A percentile compares a stretch with the other conserved stretches of the same genome.
Evolutionary conservation across 2,888 invertebrate species (phyloP).

Genomic region (Arctia plantaginis): DNA sequence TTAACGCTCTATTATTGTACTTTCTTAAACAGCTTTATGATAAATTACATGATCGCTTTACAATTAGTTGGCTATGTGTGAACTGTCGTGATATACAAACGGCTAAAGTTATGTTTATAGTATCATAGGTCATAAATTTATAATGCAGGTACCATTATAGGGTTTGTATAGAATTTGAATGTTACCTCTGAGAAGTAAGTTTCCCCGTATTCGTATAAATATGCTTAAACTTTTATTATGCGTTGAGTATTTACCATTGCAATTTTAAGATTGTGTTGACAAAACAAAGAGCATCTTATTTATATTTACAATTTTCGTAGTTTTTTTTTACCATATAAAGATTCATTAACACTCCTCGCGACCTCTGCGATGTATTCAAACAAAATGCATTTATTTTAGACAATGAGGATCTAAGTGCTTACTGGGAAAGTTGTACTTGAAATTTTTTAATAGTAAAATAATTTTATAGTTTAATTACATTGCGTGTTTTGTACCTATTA

Average conservation of each 20-base stretch:
- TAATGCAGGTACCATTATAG: not conserved
- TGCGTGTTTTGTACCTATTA: conserved; percentile 26
- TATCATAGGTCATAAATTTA: conserved; percentile 11
- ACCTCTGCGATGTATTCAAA: conserved; percentile 77
- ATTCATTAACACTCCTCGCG: conserved; percentile 73
- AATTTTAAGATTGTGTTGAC: not conserved
- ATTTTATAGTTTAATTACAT: conserved; percentile 45
- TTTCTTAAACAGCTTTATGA: conserved; percentile 68
- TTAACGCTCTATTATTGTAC: conserved; percentile 74
- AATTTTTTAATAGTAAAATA: conserved; percentile 23
- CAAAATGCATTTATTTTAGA: conserved; percentile 80
- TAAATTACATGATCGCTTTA: conserved; percentile 63
- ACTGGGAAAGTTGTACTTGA: conserved; percentile 66
- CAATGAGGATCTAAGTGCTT: conserved; percentile 79
- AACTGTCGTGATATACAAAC: conserved; percentile 16
- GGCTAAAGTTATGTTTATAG: conserved; percentile 6
- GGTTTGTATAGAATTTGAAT: not conserved
- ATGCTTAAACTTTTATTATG: not conserved
- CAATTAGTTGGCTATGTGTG: conserved; percentile 30
- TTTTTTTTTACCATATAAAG: conserved; percentile 38
- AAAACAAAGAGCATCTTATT: not conserved
- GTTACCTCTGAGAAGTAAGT: not conserved
- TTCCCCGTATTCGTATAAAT: not conserved
- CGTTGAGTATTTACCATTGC: not conserved
- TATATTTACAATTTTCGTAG: not conserved